Evolutionary conservation across 1,140 invertebrate genomes (phyloP).

Genomic region (Choristoneura fumiferana): DNA sequence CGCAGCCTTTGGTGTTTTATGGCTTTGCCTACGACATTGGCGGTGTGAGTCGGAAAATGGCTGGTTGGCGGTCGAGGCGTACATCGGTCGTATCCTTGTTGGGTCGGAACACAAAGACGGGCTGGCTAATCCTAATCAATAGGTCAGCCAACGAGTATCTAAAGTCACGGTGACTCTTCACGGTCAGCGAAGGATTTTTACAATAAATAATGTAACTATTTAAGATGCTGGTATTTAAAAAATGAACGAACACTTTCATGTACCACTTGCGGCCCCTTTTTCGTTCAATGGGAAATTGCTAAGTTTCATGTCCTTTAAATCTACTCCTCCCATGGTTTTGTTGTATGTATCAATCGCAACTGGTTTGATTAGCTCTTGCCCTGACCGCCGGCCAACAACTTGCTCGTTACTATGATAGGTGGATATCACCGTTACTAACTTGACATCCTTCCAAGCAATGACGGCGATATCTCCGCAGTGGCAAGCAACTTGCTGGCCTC

Average conservation of each 20-base stretch:
- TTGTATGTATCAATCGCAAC: constrained; percentile 33
- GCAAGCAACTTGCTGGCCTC: constrained; percentile 21
- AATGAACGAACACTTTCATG: constrained; percentile 29
- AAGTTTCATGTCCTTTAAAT: too few species aligned
- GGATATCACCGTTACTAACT: constrained; percentile 30
- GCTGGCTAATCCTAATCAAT: not conserved
- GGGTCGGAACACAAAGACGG: not conserved
- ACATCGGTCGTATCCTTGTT: not conserved
- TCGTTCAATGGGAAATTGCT: constrained; percentile 32
- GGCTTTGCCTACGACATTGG: not conserved
- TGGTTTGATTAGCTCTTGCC: constrained; percentile 27
- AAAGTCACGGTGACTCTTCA: constrained; percentile 19
- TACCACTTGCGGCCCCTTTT: too few species aligned
- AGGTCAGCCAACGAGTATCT: constrained; percentile 10
- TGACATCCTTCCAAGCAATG: constrained; percentile 33
- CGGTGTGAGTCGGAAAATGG: not conserved
- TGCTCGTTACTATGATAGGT: constrained; percentile 26
- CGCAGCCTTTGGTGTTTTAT: not conserved
- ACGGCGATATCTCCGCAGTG: constrained; percentile 30
- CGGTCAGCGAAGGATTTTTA: too few species aligned
- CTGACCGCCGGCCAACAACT: constrained; percentile 17
- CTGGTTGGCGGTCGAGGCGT: not conserved
- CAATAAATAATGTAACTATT: constrained; percentile 23
- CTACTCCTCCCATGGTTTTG: constrained; percentile 41
- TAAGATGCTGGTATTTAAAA: constrained; percentile 24